Percentiles rank a stretch among this genome's conserved stretches.
These are phyloP conservation scores for Tyria jacobaeae DNA, from an alignment of 2,888 invertebrate species.

Conservation along the genomic window DNA sequence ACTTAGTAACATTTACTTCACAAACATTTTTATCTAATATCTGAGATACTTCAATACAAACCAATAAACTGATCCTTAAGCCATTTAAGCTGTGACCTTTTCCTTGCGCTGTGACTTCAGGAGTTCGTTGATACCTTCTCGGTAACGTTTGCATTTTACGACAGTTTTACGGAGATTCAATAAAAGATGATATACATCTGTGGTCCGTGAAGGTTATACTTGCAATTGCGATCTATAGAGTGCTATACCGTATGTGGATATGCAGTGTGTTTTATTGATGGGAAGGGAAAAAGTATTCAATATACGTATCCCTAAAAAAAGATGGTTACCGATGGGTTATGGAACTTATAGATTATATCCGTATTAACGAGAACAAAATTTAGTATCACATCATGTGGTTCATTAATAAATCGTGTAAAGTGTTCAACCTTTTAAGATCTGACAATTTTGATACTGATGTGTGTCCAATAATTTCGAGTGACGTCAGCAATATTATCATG, in stretches of 20 bases:
- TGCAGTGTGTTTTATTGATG: constrained; percentile 1
- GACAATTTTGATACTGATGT: no score
- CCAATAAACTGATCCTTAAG: constrained; percentile 11
- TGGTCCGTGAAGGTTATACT: constrained; percentile 14
- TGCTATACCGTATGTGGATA: background rate
- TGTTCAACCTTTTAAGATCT: background rate
- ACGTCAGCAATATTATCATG: background rate
- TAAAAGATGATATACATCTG: constrained; percentile 32
- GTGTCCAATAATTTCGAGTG: constrained; percentile 13
- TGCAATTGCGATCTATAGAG: background rate
- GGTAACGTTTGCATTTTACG: constrained; percentile 38
- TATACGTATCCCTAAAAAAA: no score
- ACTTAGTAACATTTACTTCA: background rate
- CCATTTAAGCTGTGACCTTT: constrained; percentile 22
- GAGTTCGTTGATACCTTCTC: constrained; percentile 34
- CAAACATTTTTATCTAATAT: background rate
- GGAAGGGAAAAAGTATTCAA: no score
- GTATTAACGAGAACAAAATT: no score
- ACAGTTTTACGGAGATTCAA: constrained; percentile 39
- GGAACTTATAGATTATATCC: no score
- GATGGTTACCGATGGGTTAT: no score
- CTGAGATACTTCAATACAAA: constrained; percentile 11
- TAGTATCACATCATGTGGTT: background rate
- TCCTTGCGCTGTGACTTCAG: constrained; percentile 22
- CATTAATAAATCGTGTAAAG: background rate